Conservation (phyloP, 2,888 invertebrate genomes). For the Drosophila dives region DNA sequence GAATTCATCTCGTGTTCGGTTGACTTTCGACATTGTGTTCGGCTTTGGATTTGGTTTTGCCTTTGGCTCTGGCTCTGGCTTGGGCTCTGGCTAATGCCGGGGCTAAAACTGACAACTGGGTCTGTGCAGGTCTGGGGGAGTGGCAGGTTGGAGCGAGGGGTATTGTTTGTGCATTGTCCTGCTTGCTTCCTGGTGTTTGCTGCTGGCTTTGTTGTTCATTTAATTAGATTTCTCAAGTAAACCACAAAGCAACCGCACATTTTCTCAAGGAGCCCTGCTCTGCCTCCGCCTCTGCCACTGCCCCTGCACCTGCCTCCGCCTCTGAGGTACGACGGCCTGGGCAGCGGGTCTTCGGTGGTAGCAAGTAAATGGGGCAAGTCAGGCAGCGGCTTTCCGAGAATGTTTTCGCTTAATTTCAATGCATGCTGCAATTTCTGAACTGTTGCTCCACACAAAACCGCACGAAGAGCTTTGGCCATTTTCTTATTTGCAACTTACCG, state of each 20-base stretch:
- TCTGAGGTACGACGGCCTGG: constrained; percentile 9
- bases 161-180: constrained; percentile 41
- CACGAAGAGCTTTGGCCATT: constrained; percentile 46
- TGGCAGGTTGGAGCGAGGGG: too few species aligned
- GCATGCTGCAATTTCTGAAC: constrained; percentile 62
- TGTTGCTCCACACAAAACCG: constrained; percentile 45
- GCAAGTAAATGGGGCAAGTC: constrained; percentile 11
- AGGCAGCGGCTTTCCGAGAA: constrained; percentile 44
- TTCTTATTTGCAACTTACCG: constrained; percentile 65
- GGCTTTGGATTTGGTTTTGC: constrained; percentile 10
- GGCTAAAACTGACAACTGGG: not conserved
- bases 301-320: not conserved
- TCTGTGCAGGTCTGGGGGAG: not conserved
- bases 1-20: constrained; percentile 20
- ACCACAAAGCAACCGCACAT: constrained; percentile 77
- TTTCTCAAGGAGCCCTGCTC: constrained; percentile 62
- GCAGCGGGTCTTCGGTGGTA: not conserved
- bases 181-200: constrained; percentile 16
- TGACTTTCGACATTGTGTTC: constrained; percentile 29
- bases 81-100: constrained; percentile 2
- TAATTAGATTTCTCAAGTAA: constrained; percentile 81
- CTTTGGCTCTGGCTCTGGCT: constrained; percentile 9
- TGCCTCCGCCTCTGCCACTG: not conserved
- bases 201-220: constrained; percentile 68
- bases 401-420: constrained; percentile 51